phyloP scores from a whole-genome alignment of 2,113 vertebrate species.

The Pantherophis guttatus region DNA sequence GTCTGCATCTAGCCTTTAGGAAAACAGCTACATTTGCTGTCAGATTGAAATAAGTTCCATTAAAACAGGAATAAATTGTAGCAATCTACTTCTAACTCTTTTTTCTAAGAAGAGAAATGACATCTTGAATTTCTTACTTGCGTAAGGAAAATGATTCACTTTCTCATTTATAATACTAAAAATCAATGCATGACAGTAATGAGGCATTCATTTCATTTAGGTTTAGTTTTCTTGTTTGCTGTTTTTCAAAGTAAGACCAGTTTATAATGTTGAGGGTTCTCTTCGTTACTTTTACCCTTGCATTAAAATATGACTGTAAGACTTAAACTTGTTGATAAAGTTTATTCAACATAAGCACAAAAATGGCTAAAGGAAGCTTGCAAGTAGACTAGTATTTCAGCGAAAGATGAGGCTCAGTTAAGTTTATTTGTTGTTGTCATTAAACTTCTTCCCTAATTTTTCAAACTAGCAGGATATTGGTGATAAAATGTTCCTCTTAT shows the following conservation, averaged over 20 bases:
- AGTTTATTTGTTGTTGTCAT: background rate
- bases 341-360: constrained; percentile 28
- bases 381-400: background rate
- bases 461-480: background rate
- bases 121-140: constrained; percentile 67
- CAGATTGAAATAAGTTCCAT: constrained; percentile 51
- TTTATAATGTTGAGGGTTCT: constrained; percentile 76
- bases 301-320: constrained; percentile 58
- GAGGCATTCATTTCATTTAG: constrained; percentile 73
- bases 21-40: constrained; percentile 37
- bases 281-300: constrained; percentile 67
- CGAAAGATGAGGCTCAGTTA: background rate
- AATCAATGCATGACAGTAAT: constrained; percentile 68
- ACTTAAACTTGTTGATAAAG: constrained; percentile 55
- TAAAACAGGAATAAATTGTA: constrained; percentile 50
- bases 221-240: constrained; percentile 58
- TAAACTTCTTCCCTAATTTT: background rate
- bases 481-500: background rate
- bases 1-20: constrained; percentile 25
- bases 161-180: constrained; percentile 66
- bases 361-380: background rate
- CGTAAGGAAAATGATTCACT: constrained; percentile 67
- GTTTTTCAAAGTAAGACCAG: constrained; percentile 67
- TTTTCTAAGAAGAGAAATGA: constrained; percentile 55
- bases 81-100: constrained; percentile 58